Percentiles rank a stretch among this genome's conserved stretches.
These are phyloP conservation scores for Neolamprologus falcicula DNA, from an alignment of 2,113 vertebrate species.

Conservation along the genomic window DNA sequence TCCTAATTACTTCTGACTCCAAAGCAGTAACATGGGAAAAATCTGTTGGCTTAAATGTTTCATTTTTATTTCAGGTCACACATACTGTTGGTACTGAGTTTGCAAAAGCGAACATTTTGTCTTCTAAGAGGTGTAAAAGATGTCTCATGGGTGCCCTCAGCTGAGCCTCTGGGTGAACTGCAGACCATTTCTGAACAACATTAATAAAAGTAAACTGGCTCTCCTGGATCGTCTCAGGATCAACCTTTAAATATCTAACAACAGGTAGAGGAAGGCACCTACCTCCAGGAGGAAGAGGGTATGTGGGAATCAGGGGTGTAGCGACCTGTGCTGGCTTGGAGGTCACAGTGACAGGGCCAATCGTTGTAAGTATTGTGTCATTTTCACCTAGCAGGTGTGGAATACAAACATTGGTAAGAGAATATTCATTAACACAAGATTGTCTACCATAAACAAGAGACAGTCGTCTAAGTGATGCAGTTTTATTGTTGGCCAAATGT, in stretches of 20 bases:
- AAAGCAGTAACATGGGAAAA: neutral
- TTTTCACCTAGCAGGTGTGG: slow-evolving; percentile 21
- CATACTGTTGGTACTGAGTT: neutral
- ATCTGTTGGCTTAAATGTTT: neutral
- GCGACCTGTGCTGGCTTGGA: slow-evolving; percentile 26
- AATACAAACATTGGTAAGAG: neutral
- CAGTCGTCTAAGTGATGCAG: neutral
- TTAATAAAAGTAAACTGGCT: neutral
- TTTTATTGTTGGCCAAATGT: neutral
- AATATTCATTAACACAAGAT: fast-evolving
- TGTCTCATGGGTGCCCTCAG: neutral
- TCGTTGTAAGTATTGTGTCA: slow-evolving; percentile 10
- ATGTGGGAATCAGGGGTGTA: slow-evolving; percentile 64
- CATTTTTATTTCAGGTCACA: neutral
- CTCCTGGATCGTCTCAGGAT: neutral
- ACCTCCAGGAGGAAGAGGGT: slow-evolving; percentile 76
- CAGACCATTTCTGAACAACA: neutral
- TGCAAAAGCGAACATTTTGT: neutral
- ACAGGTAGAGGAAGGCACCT: neutral
- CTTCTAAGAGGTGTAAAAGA: neutral
- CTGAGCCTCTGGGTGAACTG: neutral
- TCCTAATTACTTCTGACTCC: neutral
- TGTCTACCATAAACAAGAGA: neutral
- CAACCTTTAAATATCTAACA: neutral
- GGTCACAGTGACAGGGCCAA: slow-evolving; percentile 27